Evolutionary conservation across 23 tunicate species (phyloP).

Genomic region (Diplosoma virens): DNA sequence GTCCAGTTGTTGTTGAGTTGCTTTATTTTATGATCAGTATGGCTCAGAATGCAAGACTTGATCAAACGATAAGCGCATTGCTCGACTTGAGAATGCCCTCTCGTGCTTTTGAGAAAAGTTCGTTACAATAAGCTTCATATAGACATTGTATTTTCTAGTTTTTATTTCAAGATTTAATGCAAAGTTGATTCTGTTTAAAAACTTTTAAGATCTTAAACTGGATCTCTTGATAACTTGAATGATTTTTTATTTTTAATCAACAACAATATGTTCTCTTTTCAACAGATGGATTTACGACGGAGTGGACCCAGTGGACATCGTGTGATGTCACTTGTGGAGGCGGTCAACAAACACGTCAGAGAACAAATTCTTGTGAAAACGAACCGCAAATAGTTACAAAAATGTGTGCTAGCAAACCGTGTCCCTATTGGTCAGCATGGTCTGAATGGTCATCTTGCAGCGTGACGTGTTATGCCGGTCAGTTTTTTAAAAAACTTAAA

Average conservation of each 20-base stretch:
- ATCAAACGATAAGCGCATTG: no score
- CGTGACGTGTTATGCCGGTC: constrained; percentile 80
- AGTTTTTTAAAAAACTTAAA: neutral
- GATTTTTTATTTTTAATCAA: neutral
- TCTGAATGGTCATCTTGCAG: constrained; percentile 79
- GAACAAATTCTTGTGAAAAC: constrained; percentile 59
- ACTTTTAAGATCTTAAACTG: no score
- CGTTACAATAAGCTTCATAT: no score
- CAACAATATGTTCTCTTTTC: neutral
- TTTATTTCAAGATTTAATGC: no score
- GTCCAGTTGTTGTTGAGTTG: no score
- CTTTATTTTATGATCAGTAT: no score
- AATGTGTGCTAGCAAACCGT: constrained; percentile 33
- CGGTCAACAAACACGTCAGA: constrained; percentile 42
- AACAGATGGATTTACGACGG: constrained; percentile 30
- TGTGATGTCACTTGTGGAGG: constrained; percentile 82
- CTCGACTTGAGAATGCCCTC: no score
- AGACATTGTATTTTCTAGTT: no score
- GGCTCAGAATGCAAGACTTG: no score
- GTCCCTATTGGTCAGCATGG: constrained; percentile 91
- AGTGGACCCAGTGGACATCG: constrained; percentile 75
- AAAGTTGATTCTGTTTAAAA: no score
- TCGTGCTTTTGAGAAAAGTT: no score
- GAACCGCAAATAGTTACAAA: constrained; percentile 21
- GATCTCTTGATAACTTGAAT: no score